Conservation (phyloP, 1,140 invertebrate species). For the Lethocerus indicus region DNA sequence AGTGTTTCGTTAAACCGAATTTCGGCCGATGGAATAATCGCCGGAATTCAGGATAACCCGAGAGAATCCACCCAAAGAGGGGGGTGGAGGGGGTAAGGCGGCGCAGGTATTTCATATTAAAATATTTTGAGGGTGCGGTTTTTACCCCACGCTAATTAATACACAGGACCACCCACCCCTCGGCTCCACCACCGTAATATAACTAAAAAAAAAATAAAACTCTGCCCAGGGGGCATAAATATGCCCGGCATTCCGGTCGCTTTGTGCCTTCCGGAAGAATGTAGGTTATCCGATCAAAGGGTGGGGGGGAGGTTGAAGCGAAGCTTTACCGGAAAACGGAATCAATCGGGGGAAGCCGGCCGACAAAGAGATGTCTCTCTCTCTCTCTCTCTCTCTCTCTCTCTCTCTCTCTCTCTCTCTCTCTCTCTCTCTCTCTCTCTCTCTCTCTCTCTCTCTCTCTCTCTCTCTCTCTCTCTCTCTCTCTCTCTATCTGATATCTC, state of each 20-base stretch:
- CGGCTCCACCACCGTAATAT: slow-evolving; percentile 1
- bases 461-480: slow-evolving; percentile 3
- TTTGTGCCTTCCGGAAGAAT: slow-evolving; percentile 4
- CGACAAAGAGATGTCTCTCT: too few relatives aligned
- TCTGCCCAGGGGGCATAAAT: slow-evolving; percentile 1
- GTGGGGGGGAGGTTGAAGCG: too few relatives aligned
- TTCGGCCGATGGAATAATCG: too few relatives aligned
- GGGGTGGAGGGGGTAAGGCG: neutral
- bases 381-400: slow-evolving; percentile 1
- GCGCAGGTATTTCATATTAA: slow-evolving; percentile 6
- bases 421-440: slow-evolving; percentile 3
- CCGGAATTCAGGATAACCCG: too few relatives aligned
- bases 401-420: slow-evolving; percentile 4
- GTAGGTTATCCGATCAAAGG: slow-evolving; percentile 4
- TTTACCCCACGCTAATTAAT: slow-evolving; percentile 6
- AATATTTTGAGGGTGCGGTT: slow-evolving; percentile 7
- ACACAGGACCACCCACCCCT: neutral
- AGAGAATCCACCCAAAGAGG: neutral
- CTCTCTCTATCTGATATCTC: slow-evolving; percentile 1
- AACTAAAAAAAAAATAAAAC: neutral
- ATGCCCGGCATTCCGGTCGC: slow-evolving; percentile 3
- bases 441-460: slow-evolving; percentile 4
- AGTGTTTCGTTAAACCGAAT: too few relatives aligned
- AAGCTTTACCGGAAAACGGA: too few relatives aligned
- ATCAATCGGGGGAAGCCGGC: too few relatives aligned